Conservation (phyloP, 2,888 invertebrate species). For the Polia nebulosa region DNA sequence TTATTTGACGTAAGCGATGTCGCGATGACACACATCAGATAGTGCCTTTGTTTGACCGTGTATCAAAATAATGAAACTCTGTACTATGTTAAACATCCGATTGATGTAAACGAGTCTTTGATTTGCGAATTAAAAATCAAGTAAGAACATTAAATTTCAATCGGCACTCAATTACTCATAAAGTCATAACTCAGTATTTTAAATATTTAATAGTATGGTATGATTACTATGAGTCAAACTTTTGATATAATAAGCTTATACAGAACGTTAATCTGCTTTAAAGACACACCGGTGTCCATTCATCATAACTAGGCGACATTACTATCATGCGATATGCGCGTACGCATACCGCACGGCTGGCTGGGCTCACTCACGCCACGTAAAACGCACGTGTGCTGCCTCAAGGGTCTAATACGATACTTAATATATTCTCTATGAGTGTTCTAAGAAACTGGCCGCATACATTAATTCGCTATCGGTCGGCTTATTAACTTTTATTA, state of each 20-base stretch:
- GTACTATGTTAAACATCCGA: constrained; percentile 36
- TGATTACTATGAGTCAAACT: background rate
- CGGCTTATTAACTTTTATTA: constrained; percentile 27
- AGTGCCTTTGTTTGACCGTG: constrained; percentile 38
- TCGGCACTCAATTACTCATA: background rate
- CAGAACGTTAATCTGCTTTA: constrained; percentile 5
- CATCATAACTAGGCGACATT: constrained; percentile 44
- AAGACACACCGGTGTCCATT: constrained; percentile 45
- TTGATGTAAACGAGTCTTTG: constrained; percentile 18
- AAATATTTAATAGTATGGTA: background rate
- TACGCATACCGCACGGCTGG: constrained; percentile 39
- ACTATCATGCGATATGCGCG: constrained; percentile 32
- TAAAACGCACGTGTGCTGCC: constrained; percentile 58
- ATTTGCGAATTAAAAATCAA: constrained; percentile 5
- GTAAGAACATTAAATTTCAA: constrained; percentile 3
- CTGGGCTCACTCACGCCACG: constrained; percentile 36
- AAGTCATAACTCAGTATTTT: background rate
- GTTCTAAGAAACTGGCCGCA: constrained; percentile 31
- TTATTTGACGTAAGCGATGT: constrained; percentile 21
- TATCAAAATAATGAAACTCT: constrained; percentile 45
- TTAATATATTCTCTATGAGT: constrained; percentile 2
- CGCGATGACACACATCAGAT: constrained; percentile 48
- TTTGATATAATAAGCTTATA: background rate
- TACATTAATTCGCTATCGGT: constrained; percentile 40
- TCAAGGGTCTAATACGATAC: constrained; percentile 44